These are phyloP conservation scores for Pyxicephalus adspersus DNA, from an alignment of 2,113 vertebrate species.

Conservation along the genomic window DNA sequence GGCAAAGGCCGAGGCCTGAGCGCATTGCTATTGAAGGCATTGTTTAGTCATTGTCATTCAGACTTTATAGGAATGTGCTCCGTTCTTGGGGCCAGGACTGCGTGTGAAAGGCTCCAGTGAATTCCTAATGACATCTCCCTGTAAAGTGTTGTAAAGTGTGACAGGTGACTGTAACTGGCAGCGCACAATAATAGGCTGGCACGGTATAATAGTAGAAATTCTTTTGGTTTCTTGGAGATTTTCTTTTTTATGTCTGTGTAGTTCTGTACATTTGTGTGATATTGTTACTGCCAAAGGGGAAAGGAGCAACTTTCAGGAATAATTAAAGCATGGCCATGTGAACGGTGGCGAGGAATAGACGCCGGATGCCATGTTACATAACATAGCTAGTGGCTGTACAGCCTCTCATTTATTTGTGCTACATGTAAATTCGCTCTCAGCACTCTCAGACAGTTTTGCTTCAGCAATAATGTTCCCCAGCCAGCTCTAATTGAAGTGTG, in stretches of 20 bases:
- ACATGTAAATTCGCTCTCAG: neutral
- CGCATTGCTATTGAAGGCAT: constrained; percentile 28
- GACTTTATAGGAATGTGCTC: constrained; percentile 42
- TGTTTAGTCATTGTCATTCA: constrained; percentile 35
- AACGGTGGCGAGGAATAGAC: constrained; percentile 25
- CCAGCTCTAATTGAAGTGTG: neutral
- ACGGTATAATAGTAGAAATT: neutral
- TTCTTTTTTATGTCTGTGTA: neutral
- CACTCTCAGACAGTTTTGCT: neutral
- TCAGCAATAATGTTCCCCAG: neutral
- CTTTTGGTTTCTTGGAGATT: neutral
- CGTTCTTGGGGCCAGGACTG: constrained; percentile 20
- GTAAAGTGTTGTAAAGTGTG: constrained; percentile 17
- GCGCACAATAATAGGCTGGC: neutral
- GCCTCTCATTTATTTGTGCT: neutral
- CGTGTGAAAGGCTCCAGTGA: constrained; percentile 27
- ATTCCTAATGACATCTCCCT: constrained; percentile 37
- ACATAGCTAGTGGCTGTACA: constrained; percentile 27
- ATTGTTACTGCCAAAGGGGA: constrained; percentile 29
- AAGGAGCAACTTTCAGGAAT: constrained; percentile 28
- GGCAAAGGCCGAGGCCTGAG: neutral
- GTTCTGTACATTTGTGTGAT: neutral
- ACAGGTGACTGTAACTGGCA: constrained; percentile 43
- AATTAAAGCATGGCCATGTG: constrained; percentile 32
- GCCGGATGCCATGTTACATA: constrained; percentile 44